Base-by-base conservation (phyloP, 2,888 invertebrate species). In the Torymus auratus region DNA sequence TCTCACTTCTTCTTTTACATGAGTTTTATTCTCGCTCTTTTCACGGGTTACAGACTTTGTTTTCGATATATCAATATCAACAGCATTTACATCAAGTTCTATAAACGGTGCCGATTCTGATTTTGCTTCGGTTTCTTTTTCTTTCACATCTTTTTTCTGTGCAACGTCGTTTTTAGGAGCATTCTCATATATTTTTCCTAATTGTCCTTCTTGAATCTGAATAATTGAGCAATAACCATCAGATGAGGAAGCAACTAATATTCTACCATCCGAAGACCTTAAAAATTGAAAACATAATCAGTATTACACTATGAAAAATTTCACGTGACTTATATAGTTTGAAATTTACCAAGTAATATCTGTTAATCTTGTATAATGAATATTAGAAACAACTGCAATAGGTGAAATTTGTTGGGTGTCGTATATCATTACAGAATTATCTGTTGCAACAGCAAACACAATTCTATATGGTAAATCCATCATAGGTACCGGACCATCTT, bases 371-470 rank as follows among this genome's bases (percentile, higher is more conserved):
- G 97, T 96, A 87, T 97, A 97, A 89, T 98, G 97, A 84, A 98
- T 96, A 88, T 97, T 96, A 28, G 95, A 94, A 75, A 97, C 93
- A 73, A 94, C 92, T 0, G 95, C 97, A 90, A 98, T 94, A 0
- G 98, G 98, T 56, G 93, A 91, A 3, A 92, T 89, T 88, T 97
- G 96, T 89, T 98, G 97, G 0, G 97, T 97, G 88, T 98, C 98
- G 88, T 97, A 97, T 60, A 98, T 91, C 78, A 96, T 92, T 53
- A 99, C 94, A 41, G 96, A 95, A 86, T 96, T 95, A 85, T 96
- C 95, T 1, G 98, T 97, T 20, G 96, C 98, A 14, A 99, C 95
- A 0, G 99, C 99, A 89, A 98, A 96, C 78, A 99, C 92, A 92
- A 97, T 94, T 81, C 99, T 93, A 88, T 96, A 96, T 0, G 95